These are phyloP conservation scores for Cynodonichthys magdalenae DNA, from an alignment of 2,797 vertebrate species.

Conservation along the genomic window DNA sequence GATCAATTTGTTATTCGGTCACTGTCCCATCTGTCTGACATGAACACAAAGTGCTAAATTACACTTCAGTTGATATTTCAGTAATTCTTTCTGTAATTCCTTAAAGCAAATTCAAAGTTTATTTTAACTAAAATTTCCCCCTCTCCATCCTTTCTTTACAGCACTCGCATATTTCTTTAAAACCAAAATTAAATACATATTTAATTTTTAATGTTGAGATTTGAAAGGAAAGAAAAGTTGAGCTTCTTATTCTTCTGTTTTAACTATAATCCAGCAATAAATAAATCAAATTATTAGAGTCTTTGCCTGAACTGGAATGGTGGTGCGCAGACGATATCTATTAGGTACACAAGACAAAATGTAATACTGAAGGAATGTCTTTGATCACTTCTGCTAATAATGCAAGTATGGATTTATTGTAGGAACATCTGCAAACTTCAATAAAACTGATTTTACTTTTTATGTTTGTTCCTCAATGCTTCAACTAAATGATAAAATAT, in stretches of 20 bases:
- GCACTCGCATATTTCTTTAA: neutral
- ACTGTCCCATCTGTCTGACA: neutral
- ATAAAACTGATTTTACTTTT: neutral
- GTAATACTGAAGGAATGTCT: constrained; percentile 47
- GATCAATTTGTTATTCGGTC: constrained; percentile 27
- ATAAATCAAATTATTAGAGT: constrained; percentile 53
- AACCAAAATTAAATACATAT: neutral
- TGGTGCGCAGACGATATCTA: constrained; percentile 12
- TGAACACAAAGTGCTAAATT: neutral
- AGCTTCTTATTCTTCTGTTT: neutral
- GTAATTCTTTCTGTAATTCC: neutral
- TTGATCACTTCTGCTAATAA: constrained; percentile 33
- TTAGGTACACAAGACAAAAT: constrained; percentile 38
- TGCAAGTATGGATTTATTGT: neutral
- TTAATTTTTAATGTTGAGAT: neutral
- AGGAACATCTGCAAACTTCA: neutral
- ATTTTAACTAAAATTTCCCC: neutral
- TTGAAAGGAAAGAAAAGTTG: neutral
- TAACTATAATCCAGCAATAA: constrained; percentile 23
- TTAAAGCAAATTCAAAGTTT: neutral
- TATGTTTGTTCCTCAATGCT: neutral
- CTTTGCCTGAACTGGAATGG: constrained; percentile 17
- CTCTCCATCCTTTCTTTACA: neutral
- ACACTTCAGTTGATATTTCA: neutral
- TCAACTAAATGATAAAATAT: neutral